Percentiles rank a stretch among this genome's conserved stretches.
Conservation (phyloP, 2,797 vertebrate genomes). For the Alcedo atthis region DNA sequence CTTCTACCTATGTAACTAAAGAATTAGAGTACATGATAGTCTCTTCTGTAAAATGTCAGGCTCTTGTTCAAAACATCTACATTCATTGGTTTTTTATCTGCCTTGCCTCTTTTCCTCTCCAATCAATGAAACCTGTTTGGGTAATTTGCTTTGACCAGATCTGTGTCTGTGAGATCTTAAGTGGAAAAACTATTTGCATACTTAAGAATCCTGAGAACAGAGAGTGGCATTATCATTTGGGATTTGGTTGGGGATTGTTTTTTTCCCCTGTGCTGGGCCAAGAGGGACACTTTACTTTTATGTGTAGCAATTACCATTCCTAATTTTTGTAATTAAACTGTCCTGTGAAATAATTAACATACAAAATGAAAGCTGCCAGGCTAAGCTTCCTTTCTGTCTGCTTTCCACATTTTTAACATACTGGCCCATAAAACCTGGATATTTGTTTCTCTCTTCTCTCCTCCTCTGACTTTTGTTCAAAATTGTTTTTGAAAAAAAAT, state of each 20-base stretch:
- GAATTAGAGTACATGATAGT: slow-evolving; percentile 46
- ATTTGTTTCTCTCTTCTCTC: background rate
- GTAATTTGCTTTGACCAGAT: slow-evolving; percentile 79
- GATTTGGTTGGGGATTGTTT: slow-evolving; percentile 22
- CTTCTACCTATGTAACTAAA: slow-evolving; percentile 18
- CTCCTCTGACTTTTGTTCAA: background rate
- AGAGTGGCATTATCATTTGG: slow-evolving; percentile 59
- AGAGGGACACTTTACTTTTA: slow-evolving; percentile 67
- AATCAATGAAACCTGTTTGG: slow-evolving; percentile 72
- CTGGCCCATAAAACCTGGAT: background rate
- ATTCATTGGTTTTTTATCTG: slow-evolving; percentile 67
- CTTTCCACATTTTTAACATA: background rate
- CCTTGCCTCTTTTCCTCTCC: slow-evolving; percentile 66
- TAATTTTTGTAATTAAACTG: slow-evolving; percentile 59
- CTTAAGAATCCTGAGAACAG: slow-evolving; percentile 71
- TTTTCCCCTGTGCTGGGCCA: background rate
- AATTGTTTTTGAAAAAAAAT: background rate
- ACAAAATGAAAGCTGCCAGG: background rate
- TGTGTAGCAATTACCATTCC: slow-evolving; percentile 55
- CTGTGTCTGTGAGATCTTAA: slow-evolving; percentile 71
- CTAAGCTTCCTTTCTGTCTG: background rate
- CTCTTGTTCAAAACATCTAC: slow-evolving; percentile 68
- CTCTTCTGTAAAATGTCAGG: slow-evolving; percentile 40
- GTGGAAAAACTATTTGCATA: slow-evolving; percentile 79
- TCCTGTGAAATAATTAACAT: slow-evolving; percentile 24